phyloP scores from a whole-genome alignment of 2,888 invertebrate genomes.

The Synanthedon myopaeformis region DNA sequence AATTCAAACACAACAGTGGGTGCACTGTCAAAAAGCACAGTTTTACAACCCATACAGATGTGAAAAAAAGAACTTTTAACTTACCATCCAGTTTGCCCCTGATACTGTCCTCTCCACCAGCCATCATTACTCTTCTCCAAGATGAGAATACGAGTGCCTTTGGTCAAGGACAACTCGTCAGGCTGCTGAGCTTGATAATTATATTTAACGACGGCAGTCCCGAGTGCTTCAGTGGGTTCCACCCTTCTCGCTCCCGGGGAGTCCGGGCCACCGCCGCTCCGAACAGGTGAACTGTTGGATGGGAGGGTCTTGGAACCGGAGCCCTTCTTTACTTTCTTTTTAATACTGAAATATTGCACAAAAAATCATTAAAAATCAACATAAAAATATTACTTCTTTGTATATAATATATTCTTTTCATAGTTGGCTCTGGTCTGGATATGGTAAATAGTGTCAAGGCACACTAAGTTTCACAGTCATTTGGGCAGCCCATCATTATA shows the following conservation, averaged over 20 bases:
- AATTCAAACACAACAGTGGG: too few relatives aligned
- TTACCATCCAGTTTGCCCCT: constrained; percentile 70
- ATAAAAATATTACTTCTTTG: too few relatives aligned
- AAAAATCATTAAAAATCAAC: too few relatives aligned
- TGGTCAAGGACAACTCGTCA: constrained; percentile 94
- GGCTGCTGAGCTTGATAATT: constrained; percentile 93
- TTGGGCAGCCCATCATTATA: too few relatives aligned
- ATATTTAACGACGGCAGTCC: constrained; percentile 94
- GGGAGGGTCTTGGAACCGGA: constrained; percentile 89
- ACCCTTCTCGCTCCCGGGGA: constrained; percentile 80
- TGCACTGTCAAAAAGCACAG: too few relatives aligned
- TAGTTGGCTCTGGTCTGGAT: too few relatives aligned
- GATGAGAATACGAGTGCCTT: constrained; percentile 94
- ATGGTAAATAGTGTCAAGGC: too few relatives aligned
- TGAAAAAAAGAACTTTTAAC: constrained; percentile 12
- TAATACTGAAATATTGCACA: constrained; percentile 66
- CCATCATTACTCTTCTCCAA: constrained; percentile 98
- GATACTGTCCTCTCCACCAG: constrained; percentile 96
- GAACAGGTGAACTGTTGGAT: constrained; percentile 85
- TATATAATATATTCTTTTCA: too few relatives aligned
- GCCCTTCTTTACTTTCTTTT: constrained; percentile 86
- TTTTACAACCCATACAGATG: too few relatives aligned
- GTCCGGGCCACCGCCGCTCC: constrained; percentile 75
- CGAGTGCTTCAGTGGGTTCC: constrained; percentile 89
- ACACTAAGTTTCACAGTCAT: too few relatives aligned